Conservation (phyloP, 1,140 invertebrate species). For the Musca vetustissima region DNA sequence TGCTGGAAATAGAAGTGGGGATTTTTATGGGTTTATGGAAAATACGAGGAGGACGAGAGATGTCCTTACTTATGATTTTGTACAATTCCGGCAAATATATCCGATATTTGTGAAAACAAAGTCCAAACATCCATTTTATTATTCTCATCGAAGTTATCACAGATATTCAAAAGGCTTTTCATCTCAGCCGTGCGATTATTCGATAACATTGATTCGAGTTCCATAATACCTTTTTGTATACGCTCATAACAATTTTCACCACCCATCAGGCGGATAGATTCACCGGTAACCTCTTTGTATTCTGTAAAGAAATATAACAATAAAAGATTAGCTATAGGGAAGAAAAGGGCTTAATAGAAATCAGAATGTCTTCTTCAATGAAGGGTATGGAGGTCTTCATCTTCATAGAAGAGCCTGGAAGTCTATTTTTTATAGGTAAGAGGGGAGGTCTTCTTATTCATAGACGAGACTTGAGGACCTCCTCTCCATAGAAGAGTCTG, state of each 20-base stretch:
- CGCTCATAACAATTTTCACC: conserved; percentile 57
- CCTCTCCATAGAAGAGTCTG: too few relatives aligned
- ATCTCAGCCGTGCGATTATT: conserved; percentile 39
- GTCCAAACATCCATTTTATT: conserved; percentile 50
- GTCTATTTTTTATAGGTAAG: too few relatives aligned
- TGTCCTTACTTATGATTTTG: conserved; percentile 44
- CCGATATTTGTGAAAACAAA: conserved; percentile 47
- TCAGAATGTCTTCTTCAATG: too few relatives aligned
- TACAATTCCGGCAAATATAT: conserved; percentile 49
- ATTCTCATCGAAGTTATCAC: conserved; percentile 43
- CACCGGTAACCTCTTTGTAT: conserved; percentile 51
- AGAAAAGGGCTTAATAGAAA: too few relatives aligned
- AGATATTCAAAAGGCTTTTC: conserved; percentile 53
- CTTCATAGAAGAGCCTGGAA: too few relatives aligned
- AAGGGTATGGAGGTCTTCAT: too few relatives aligned
- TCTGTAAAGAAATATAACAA: conserved; percentile 29
- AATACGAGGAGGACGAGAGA: too few relatives aligned
- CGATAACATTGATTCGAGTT: conserved; percentile 54
- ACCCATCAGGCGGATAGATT: conserved; percentile 50
- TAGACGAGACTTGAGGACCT: too few relatives aligned
- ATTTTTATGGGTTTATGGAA: too few relatives aligned
- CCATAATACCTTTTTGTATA: conserved; percentile 57
- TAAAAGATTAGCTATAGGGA: too few relatives aligned
- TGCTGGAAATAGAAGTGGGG: background rate
- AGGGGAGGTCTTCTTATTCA: too few relatives aligned